Base-by-base conservation (phyloP, 2,888 invertebrate species). In the Prosapia bicincta region DNA sequence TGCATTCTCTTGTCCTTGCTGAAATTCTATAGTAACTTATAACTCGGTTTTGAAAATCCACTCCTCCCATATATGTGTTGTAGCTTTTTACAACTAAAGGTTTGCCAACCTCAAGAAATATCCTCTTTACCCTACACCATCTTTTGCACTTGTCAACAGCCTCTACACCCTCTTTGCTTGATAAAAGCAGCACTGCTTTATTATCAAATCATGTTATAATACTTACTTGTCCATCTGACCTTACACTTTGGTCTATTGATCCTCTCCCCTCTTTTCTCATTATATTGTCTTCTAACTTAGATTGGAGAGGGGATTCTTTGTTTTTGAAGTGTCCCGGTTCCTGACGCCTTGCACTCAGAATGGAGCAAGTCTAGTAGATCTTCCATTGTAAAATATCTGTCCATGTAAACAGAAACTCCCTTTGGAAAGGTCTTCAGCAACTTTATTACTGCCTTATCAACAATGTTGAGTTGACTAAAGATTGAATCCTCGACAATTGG, bases 281-380 rank as follows among this genome's bases (percentile, higher is more conserved):
- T 2, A 5, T 28, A 6, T 25, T 23, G 20, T 75, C 77, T 25
- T 24, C 65, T 75, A 10, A 77, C 38, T 69, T 77, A 72, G 1
- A 23, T 26, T 10, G 38, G 43, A 9, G 72, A 30, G 32, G 80
- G 80, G 71, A 82, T 75, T 67, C 81, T 77, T 72, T 81, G 80
- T 32, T 78, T 76, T 78, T 72, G 69, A 20, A 77, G 20, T 9
- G 77, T 72, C 13, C 77, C 77, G 10, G 72, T 77, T 23, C 70
- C 71, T 71, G 66, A 26, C 7, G 54, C 43, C 15, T 67, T 66
- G 13, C 38, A 26, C 30, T 72, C 71, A 1, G 26, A 68, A 23
- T 77, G 68, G 6, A 75, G 28, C 23, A 38, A n/a, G 70, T 76
- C 75, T 23, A 75, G n/a, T 3, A 77, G 72, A 65, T n/a, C 9